Conservation (phyloP, 2,113 vertebrate genomes). For the Catagonus wagneri region DNA sequence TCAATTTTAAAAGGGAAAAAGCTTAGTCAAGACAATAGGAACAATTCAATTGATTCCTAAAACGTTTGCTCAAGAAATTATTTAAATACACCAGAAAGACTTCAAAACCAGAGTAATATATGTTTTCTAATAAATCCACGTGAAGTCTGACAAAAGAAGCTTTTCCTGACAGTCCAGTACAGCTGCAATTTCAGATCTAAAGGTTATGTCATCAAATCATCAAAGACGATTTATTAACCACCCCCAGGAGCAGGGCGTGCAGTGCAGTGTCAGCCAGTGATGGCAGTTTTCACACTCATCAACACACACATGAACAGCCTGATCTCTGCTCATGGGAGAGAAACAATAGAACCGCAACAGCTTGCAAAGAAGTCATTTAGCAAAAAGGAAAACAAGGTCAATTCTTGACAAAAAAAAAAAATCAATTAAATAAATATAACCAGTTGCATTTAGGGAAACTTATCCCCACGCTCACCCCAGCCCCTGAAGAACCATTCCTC, state of each 20-base stretch:
- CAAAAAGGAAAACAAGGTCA: constrained; percentile 27
- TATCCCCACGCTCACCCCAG: background rate
- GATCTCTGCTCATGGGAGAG: constrained; percentile 23
- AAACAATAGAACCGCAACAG: constrained; percentile 46
- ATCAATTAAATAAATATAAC: constrained; percentile 8
- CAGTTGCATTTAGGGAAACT: constrained; percentile 36
- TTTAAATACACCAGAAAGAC: constrained; percentile 56
- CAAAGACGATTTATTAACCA: constrained; percentile 66
- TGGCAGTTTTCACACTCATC: background rate
- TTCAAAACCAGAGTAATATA: constrained; percentile 34
- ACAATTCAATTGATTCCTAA: constrained; percentile 50
- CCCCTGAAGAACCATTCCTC: background rate
- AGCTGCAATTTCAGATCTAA: constrained; percentile 73
- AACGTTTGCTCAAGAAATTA: constrained; percentile 57
- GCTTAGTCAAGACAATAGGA: constrained; percentile 39
- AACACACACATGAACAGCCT: background rate
- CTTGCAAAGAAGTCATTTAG: constrained; percentile 3
- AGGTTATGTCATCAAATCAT: constrained; percentile 80
- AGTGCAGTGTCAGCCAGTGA: background rate
- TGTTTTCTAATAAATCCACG: constrained; percentile 68
- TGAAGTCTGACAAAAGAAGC: constrained; percentile 48
- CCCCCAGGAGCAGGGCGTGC: constrained; percentile 13
- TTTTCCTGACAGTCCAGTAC: constrained; percentile 62
- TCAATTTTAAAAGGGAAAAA: constrained; percentile 46
- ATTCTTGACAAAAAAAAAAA: constrained; percentile 22